phyloP scores from a whole-genome alignment of 2,113 vertebrate species.

The Gnathonemus longibarbis region DNA sequence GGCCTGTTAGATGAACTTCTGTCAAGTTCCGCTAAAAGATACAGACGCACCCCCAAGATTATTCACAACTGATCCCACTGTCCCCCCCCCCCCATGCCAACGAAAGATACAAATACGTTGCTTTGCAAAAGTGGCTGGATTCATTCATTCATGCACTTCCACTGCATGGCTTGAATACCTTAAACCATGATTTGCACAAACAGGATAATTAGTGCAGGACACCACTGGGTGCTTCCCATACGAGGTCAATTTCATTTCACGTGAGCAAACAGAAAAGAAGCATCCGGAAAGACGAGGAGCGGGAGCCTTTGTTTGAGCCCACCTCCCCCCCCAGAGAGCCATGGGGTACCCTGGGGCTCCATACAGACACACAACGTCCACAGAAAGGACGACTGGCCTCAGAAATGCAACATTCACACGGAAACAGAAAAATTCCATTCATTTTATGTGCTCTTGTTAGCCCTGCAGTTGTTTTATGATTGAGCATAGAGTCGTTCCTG shows the following conservation, averaged over 20 bases:
- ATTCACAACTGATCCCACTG: neutral
- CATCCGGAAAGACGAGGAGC: neutral
- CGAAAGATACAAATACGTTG: neutral
- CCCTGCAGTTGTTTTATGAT: neutral
- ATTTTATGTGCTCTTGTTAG: neutral
- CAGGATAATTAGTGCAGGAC: neutral
- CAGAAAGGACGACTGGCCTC: neutral
- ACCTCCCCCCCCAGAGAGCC: neutral
- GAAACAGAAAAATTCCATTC: neutral
- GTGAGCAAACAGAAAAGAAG: neutral
- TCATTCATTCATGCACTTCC: neutral
- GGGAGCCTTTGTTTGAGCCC: neutral
- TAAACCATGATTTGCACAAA: neutral
- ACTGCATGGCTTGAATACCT: neutral
- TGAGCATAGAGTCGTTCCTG: neutral
- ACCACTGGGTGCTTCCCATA: neutral
- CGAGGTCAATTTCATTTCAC: neutral
- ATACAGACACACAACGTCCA: neutral
- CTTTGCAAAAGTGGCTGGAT: neutral
- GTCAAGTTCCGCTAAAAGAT: neutral
- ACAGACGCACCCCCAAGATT: neutral
- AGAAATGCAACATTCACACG: neutral
- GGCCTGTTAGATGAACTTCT: neutral
- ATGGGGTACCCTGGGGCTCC: neutral
- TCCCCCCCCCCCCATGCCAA: neutral